Conservation (phyloP, 2,888 invertebrate genomes). For the Xanthia icteritia region DNA sequence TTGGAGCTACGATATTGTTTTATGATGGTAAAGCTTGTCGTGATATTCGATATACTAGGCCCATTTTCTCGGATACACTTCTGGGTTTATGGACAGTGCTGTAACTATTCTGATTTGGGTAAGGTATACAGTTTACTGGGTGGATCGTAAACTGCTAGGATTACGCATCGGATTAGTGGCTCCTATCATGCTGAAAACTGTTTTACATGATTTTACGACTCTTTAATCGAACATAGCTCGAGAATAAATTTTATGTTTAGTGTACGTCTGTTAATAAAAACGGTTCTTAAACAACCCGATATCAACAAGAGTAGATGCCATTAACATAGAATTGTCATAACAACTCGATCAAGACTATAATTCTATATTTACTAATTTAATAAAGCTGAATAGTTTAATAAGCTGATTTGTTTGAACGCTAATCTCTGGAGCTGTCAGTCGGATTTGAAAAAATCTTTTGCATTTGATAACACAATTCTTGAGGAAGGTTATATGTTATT, state of each 20-base stretch:
- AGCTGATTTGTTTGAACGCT: neutral
- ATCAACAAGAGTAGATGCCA: neutral
- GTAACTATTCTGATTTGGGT: conserved; percentile 32
- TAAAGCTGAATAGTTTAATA: too few species aligned
- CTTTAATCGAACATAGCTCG: neutral
- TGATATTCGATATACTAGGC: conserved; percentile 50
- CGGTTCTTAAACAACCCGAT: too few species aligned
- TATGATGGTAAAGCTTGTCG: conserved; percentile 55
- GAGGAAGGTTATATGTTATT: neutral
- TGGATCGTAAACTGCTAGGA: conserved; percentile 30
- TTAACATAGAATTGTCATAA: neutral
- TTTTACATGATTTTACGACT: neutral
- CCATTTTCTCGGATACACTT: conserved; percentile 45
- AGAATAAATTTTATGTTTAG: neutral
- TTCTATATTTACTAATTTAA: too few species aligned
- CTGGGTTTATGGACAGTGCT: conserved; percentile 38
- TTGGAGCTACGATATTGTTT: conserved; percentile 63
- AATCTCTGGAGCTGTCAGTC: neutral
- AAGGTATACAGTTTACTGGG: conserved; percentile 27
- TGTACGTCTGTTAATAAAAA: neutral
- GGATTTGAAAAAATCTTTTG: neutral
- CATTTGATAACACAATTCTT: neutral
- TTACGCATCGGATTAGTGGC: neutral
- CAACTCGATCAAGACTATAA: neutral
- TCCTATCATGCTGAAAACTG: neutral